Conservation (phyloP, 2,797 vertebrate genomes). For the Myripristis murdjan region DNA sequence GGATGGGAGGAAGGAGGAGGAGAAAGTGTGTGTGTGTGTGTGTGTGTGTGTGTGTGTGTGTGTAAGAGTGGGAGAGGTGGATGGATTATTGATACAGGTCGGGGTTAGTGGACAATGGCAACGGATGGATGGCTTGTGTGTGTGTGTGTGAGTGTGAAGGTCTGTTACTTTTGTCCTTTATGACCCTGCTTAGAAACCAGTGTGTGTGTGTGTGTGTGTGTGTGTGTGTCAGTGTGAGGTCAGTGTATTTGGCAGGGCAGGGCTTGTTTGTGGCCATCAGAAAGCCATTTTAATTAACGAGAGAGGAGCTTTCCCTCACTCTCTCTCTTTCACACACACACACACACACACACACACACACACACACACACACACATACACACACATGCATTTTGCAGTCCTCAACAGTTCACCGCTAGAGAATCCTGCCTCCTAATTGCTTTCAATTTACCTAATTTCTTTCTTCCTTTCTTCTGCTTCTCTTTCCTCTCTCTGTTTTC, state of each 20-base stretch:
- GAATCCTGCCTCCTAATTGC: constrained; percentile 53
- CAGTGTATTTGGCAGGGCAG: constrained; percentile 52
- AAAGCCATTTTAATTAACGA: constrained; percentile 71
- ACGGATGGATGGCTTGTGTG: not conserved
- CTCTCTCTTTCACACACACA: no score
- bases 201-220: constrained; percentile 5
- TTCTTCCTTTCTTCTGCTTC: not conserved
- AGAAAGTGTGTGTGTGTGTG: no score
- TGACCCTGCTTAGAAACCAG: constrained; percentile 12
- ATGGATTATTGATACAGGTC: not conserved
- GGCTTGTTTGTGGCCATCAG: constrained; percentile 60
- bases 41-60: no score
- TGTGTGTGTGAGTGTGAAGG: constrained; percentile 20
- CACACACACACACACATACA: no score
- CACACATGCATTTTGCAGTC: constrained; percentile 63
- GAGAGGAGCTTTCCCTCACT: constrained; percentile 28
- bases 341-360: constrained; percentile 1
- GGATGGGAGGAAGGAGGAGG: constrained; percentile 7
- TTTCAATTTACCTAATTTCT: constrained; percentile 32
- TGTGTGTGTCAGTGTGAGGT: constrained; percentile 18
- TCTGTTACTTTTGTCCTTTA: constrained; percentile 3
- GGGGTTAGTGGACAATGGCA: constrained; percentile 2
- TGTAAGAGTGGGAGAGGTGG: not conserved
- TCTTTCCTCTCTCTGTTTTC: not conserved
- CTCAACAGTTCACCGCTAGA: constrained; percentile 64